A percentile compares a stretch with the other conserved stretches of the same genome.
phyloP scores from a whole-genome alignment of 1,140 invertebrate genomes.

The Drosophila ohnishii region DNA sequence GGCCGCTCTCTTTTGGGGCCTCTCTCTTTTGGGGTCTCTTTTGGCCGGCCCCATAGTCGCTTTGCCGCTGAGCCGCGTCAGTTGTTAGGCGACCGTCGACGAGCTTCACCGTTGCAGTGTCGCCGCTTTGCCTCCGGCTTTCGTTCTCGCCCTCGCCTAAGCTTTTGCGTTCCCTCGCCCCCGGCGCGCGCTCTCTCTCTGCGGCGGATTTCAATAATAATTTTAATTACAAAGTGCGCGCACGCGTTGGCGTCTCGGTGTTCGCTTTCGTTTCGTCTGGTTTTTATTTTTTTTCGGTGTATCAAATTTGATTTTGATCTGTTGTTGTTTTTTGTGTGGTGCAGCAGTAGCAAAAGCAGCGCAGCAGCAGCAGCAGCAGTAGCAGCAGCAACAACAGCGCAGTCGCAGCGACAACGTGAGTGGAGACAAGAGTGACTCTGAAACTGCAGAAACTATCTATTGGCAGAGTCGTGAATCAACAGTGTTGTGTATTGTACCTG shows the following conservation, averaged over 20 bases:
- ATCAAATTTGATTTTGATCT: conserved; percentile 32
- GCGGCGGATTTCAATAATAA: conserved; percentile 19
- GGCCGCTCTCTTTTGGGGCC: conserved; percentile 27
- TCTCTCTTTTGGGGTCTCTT: conserved; percentile 34
- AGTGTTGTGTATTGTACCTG: conserved; percentile 17
- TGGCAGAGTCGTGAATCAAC: conserved; percentile 42
- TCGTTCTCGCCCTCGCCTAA: conserved; percentile 12
- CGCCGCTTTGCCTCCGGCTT: conserved; percentile 29
- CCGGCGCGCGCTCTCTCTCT: conserved; percentile 5
- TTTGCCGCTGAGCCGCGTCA: conserved; percentile 42
- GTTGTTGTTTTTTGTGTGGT: conserved; percentile 34
- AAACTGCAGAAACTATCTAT: conserved; percentile 34
- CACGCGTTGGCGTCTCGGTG: conserved; percentile 53
- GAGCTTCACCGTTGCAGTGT: conserved; percentile 45
- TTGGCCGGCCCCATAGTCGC: not conserved
- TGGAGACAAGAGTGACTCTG: conserved; percentile 22
- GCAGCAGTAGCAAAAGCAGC: conserved; percentile 15
- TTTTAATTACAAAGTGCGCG: conserved; percentile 50
- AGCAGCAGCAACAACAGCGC: conserved; percentile 16
- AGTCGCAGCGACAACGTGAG: conserved; percentile 26
- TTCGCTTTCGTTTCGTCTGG: conserved; percentile 5
- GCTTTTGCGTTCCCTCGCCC: not conserved
- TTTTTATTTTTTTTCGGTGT: conserved; percentile 48
- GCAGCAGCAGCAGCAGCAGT: not conserved
- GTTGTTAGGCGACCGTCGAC: conserved; percentile 71